phyloP scores from a whole-genome alignment of 2,797 vertebrate species.

The Garrulus glandarius region DNA sequence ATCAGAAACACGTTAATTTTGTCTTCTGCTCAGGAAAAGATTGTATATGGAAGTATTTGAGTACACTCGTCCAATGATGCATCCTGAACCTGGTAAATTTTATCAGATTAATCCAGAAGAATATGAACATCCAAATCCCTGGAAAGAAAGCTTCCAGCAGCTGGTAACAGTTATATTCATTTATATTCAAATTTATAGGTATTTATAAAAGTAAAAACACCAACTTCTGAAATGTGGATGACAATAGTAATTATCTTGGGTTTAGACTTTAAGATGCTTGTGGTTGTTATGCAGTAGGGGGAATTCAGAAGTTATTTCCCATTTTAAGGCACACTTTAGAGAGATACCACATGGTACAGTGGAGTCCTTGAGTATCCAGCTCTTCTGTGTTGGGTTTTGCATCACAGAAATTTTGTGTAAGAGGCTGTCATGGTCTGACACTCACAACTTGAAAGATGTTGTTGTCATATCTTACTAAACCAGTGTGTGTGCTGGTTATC shows the following conservation, averaged over 20 bases:
- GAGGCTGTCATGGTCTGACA: background rate
- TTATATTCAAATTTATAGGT: background rate
- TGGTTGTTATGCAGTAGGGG: background rate
- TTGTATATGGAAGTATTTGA: slow-evolving; percentile 99
- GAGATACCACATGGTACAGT: background rate
- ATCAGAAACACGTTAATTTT: background rate
- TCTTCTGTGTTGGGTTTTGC: background rate
- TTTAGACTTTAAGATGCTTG: background rate
- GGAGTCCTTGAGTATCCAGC: background rate
- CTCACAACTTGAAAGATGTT: background rate
- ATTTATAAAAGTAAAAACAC: background rate
- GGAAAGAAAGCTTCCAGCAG: slow-evolving; percentile 99
- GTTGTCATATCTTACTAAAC: background rate
- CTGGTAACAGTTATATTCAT: slow-evolving; percentile 82
- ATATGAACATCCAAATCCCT: slow-evolving; percentile 97
- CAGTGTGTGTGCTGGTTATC: background rate
- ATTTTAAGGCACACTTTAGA: background rate
- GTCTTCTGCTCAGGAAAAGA: slow-evolving; percentile 85
- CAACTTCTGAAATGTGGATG: background rate
- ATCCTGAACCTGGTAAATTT: slow-evolving; percentile 98
- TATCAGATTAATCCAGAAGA: slow-evolving; percentile 99
- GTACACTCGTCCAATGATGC: slow-evolving; percentile 99
- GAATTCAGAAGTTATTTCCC: background rate
- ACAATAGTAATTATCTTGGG: background rate
- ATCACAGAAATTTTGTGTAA: background rate